These are phyloP conservation scores for Aporrectodea caliginosa DNA, from an alignment of 1,140 invertebrate genomes.

Conservation along the genomic window DNA sequence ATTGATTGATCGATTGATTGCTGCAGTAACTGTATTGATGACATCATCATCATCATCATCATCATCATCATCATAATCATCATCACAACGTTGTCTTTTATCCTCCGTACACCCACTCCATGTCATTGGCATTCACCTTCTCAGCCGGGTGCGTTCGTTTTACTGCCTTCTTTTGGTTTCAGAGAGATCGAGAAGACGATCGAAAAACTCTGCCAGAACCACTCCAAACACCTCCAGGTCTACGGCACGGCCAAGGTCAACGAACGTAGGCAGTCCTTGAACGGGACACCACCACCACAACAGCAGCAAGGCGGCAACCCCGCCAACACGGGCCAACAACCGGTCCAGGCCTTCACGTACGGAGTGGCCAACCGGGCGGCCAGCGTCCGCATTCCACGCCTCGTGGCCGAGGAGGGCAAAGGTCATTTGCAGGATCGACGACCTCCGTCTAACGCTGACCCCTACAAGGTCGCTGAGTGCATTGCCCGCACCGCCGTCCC, in stretches of 20 bases:
- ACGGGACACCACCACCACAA: too few relatives aligned
- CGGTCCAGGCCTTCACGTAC: slow-evolving; percentile 52
- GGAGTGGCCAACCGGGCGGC: slow-evolving; percentile 58
- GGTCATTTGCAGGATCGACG: slow-evolving; percentile 91
- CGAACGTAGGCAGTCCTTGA: too few relatives aligned
- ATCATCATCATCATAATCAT: too few relatives aligned
- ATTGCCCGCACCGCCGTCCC: slow-evolving; percentile 44
- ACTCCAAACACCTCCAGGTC: background rate
- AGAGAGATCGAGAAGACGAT: background rate
- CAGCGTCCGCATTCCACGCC: slow-evolving; percentile 54
- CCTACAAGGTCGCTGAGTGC: slow-evolving; percentile 63
- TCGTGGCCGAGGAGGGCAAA: slow-evolving; percentile 73
- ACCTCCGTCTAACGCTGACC: slow-evolving; percentile 90
- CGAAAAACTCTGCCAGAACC: background rate
- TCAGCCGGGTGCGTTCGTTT: too few relatives aligned
- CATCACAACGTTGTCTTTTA: too few relatives aligned
- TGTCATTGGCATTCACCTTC: too few relatives aligned
- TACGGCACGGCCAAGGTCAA: background rate
- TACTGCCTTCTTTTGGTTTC: background rate
- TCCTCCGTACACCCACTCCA: too few relatives aligned
- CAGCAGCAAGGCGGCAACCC: slow-evolving; percentile 37
- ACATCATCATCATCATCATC: too few relatives aligned
- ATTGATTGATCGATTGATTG: too few relatives aligned
- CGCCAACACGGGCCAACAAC: slow-evolving; percentile 57
- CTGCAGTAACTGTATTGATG: too few relatives aligned